Percentiles rank a stretch among this genome's conserved stretches.
Evolutionary conservation across 2,888 invertebrate species (phyloP).

Genomic region (Agriotes lineatus): DNA sequence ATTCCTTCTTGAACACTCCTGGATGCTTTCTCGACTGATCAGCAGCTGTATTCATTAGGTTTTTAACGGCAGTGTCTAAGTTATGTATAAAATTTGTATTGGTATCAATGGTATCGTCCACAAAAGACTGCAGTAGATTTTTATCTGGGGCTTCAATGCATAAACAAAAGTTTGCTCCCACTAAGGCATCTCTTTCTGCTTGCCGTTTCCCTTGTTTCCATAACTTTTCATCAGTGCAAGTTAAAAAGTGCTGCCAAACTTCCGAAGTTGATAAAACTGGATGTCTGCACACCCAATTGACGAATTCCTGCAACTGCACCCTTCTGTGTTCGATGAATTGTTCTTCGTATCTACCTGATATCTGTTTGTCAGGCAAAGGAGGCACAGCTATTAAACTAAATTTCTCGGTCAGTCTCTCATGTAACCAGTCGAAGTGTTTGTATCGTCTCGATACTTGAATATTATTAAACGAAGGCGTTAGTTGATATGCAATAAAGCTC

Average conservation of each 20-base stretch:
- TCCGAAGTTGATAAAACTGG: slow-evolving; percentile 92
- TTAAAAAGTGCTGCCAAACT: slow-evolving; percentile 97
- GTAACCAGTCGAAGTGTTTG: slow-evolving; percentile 99
- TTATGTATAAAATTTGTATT: slow-evolving; percentile 85
- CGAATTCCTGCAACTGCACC: slow-evolving; percentile 94
- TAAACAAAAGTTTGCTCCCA: slow-evolving; percentile 92
- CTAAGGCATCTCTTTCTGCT: slow-evolving; percentile 93
- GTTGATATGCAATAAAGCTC: slow-evolving; percentile 96
- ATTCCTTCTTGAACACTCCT: slow-evolving; percentile 89
- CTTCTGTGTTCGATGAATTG: slow-evolving; percentile 96
- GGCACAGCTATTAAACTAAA: slow-evolving; percentile 96
- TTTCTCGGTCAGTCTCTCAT: slow-evolving; percentile 93
- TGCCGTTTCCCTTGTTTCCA: slow-evolving; percentile 97
- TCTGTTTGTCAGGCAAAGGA: slow-evolving; percentile 97
- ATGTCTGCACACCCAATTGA: slow-evolving; percentile 96
- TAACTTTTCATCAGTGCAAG: slow-evolving; percentile 96
- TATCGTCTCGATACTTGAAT: slow-evolving; percentile 95
- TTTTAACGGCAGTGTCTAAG: slow-evolving; percentile 90
- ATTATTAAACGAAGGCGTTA: slow-evolving; percentile 95
- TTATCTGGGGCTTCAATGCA: slow-evolving; percentile 88
- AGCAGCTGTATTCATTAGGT: slow-evolving; percentile 81
- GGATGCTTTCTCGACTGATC: slow-evolving; percentile 91
- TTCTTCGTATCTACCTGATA: slow-evolving; percentile 96
- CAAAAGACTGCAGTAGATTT: slow-evolving; percentile 77
- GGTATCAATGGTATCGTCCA: slow-evolving; percentile 87